Percentiles rank a stretch among this genome's conserved stretches.
Conservation (phyloP, 2,113 vertebrate species). For the Semicossyphus pulcher region DNA sequence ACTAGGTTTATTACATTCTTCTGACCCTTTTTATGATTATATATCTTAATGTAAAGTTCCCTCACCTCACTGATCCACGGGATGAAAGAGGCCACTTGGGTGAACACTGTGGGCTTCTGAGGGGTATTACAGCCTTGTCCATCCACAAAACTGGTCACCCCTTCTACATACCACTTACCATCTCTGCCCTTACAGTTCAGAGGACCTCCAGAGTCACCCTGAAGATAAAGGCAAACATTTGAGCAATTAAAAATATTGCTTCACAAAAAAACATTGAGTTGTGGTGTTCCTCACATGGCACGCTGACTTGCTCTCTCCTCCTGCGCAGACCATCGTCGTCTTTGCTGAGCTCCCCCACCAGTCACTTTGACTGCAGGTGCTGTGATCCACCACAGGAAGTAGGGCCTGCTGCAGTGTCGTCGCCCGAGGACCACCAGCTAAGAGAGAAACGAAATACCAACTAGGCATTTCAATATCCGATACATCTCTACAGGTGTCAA, state of each 20-base stretch:
- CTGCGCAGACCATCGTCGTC: slow-evolving; percentile 84
- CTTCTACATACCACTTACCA: slow-evolving; percentile 67
- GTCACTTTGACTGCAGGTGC: slow-evolving; percentile 73
- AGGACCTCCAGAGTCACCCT: slow-evolving; percentile 74
- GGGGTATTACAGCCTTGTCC: slow-evolving; percentile 69
- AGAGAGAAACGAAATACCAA: background rate
- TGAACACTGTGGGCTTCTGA: slow-evolving; percentile 68
- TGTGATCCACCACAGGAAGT: slow-evolving; percentile 84
- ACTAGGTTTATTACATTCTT: background rate
- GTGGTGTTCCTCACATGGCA: slow-evolving; percentile 84
- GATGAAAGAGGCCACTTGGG: slow-evolving; percentile 65
- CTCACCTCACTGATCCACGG: slow-evolving; percentile 76
- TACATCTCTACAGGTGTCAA: background rate
- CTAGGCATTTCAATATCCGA: background rate
- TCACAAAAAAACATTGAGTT: background rate
- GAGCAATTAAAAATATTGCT: background rate
- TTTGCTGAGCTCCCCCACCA: slow-evolving; percentile 85
- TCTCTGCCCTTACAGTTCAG: slow-evolving; percentile 68
- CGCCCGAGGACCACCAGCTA: slow-evolving; percentile 83
- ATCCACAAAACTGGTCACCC: slow-evolving; percentile 71
- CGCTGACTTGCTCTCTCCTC: slow-evolving; percentile 83
- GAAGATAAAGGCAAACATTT: background rate
- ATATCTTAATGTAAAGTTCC: background rate
- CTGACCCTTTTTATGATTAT: background rate
- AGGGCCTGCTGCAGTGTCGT: slow-evolving; percentile 86